These are phyloP conservation scores for Megalurothrips usitatus DNA, from an alignment of 2,888 invertebrate genomes.

Conservation along the genomic window DNA sequence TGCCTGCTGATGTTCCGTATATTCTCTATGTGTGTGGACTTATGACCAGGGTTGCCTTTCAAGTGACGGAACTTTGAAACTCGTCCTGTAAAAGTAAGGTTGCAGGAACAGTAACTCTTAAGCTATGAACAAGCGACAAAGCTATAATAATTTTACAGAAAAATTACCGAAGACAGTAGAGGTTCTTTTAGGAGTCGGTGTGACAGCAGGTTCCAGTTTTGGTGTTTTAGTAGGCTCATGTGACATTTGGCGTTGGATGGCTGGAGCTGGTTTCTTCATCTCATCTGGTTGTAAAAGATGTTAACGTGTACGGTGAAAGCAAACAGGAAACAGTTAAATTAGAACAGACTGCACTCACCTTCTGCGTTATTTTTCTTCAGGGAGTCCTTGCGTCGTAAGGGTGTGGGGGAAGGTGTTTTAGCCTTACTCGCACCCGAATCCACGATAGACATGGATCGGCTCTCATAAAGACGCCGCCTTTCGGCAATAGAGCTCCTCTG, in stretches of 20 bases:
- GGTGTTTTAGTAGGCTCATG: slow-evolving; percentile 31
- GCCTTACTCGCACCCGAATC: slow-evolving; percentile 54
- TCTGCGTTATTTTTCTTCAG: slow-evolving; percentile 35
- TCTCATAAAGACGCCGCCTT: slow-evolving; percentile 69
- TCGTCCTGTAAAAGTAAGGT: slow-evolving; percentile 52
- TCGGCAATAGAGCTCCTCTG: slow-evolving; percentile 67
- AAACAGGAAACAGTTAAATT: not conserved
- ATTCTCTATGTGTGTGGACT: slow-evolving; percentile 88
- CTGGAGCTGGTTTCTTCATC: not conserved
- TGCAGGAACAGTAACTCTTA: not conserved
- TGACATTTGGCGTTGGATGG: slow-evolving; percentile 4
- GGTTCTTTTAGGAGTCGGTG: slow-evolving; percentile 72
- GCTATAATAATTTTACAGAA: slow-evolving; percentile 39
- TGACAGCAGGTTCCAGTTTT: slow-evolving; percentile 43
- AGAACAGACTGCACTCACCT: not conserved
- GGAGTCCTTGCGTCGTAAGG: slow-evolving; percentile 50
- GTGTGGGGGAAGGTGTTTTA: slow-evolving; percentile 65
- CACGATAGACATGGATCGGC: slow-evolving; percentile 63
- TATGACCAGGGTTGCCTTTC: slow-evolving; percentile 85
- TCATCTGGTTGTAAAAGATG: not conserved
- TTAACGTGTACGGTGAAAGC: not conserved
- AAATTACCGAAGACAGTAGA: slow-evolving; percentile 75
- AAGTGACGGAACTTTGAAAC: slow-evolving; percentile 90
- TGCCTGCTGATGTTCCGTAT: slow-evolving; percentile 84
- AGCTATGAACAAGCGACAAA: not conserved